phyloP scores from a whole-genome alignment of 2,888 invertebrate genomes.

The Uropetala carovei region DNA sequence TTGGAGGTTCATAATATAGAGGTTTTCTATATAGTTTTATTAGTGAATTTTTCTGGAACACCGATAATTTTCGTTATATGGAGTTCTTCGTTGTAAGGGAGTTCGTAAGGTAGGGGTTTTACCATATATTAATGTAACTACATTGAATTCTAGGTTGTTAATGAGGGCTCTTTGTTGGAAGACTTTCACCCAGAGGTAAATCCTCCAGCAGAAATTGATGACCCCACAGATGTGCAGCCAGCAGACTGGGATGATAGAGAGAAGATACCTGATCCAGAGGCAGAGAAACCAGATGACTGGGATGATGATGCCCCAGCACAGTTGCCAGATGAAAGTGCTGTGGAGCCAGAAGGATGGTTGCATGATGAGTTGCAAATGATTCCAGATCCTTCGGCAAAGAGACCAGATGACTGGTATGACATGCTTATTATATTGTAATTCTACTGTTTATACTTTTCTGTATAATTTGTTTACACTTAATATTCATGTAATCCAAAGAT shows the following conservation, averaged over 20 bases:
- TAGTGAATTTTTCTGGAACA: too few species aligned
- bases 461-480: too few species aligned
- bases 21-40: too few species aligned
- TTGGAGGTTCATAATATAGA: too few species aligned
- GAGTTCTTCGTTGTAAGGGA: too few species aligned
- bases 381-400: constrained; percentile 90
- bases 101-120: too few species aligned
- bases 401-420: constrained; percentile 90
- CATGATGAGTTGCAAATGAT: constrained; percentile 92
- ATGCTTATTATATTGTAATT: background rate
- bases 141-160: constrained; percentile 77
- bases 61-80: too few species aligned
- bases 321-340: constrained; percentile 89
- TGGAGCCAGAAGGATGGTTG: constrained; percentile 93
- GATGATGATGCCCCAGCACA: constrained; percentile 95
- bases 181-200: constrained; percentile 96
- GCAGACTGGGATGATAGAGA: constrained; percentile 97
- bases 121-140: background rate
- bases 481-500: too few species aligned
- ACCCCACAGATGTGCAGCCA: constrained; percentile 89
- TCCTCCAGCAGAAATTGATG: constrained; percentile 95
- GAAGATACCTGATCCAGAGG: constrained; percentile 92
- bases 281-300: constrained; percentile 97
- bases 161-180: constrained; percentile 90
- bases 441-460: too few species aligned